Evolutionary conservation across 2,797 vertebrate genomes (phyloP).

Genomic region (Phaenicophaeus curvirostris): DNA sequence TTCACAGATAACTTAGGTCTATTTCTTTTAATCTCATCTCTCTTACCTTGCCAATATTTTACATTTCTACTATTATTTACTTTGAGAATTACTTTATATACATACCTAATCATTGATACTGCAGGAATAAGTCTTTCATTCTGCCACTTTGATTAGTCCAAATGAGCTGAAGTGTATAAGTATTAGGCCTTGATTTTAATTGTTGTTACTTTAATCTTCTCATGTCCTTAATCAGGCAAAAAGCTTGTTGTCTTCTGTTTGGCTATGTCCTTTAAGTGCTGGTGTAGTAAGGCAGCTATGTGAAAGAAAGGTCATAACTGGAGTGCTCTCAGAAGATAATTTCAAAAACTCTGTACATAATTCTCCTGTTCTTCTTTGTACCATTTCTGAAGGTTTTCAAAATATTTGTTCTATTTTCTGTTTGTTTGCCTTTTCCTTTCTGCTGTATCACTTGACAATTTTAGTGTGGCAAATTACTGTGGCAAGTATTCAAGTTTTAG

Average conservation of each 20-base stretch:
- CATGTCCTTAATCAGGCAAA: not conserved
- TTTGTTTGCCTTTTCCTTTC: not conserved
- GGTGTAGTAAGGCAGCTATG: not conserved
- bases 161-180: not conserved
- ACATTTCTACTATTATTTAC: not conserved
- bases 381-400: not conserved
- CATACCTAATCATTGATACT: not conserved
- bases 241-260: not conserved
- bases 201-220: not conserved
- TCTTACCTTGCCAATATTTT: not conserved
- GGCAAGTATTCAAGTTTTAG: not conserved
- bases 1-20: not conserved
- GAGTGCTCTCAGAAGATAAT: not conserved
- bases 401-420: not conserved
- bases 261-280: not conserved
- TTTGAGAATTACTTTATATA: not conserved
- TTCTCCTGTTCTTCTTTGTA: not conserved
- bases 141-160: slow-evolving; percentile 9
- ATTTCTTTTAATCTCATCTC: not conserved
- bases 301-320: not conserved
- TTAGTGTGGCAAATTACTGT: not conserved
- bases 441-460: not conserved
- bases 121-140: not conserved
- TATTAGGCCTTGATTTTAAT: not conserved
- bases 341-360: not conserved